phyloP scores from a whole-genome alignment of 2,797 vertebrate species.

The Tenualosa ilisha region DNA sequence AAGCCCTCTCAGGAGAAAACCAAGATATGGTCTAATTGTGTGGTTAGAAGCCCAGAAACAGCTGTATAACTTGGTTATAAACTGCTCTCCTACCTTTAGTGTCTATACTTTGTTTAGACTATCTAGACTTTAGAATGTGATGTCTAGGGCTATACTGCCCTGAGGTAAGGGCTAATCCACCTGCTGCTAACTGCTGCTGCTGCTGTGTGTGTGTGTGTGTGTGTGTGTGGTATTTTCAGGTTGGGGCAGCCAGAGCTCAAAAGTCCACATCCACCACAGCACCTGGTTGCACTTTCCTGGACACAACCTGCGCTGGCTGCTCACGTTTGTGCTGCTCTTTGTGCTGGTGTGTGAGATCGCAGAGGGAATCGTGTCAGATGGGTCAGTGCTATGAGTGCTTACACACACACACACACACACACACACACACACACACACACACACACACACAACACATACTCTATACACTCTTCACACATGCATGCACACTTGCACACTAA shows the following conservation, averaged over 20 bases:
- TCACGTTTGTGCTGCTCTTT: slow-evolving; percentile 83
- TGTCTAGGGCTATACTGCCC: background rate
- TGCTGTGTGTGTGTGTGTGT: background rate
- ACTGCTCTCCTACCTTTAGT: background rate
- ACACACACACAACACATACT: background rate
- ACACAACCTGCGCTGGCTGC: slow-evolving; percentile 85
- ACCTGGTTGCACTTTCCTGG: slow-evolving; percentile 89
- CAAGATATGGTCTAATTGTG: background rate
- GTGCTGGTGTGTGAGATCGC: slow-evolving; percentile 86
- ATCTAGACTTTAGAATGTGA: background rate
- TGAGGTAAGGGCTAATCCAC: background rate
- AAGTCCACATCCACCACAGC: slow-evolving; percentile 88
- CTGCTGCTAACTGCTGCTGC: too few relatives aligned
- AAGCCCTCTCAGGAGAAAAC: background rate
- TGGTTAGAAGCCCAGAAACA: background rate
- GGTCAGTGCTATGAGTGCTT: slow-evolving; percentile 66
- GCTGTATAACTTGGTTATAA: background rate
- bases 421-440: background rate
- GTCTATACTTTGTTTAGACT: too few relatives aligned
- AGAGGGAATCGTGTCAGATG: slow-evolving; percentile 85
- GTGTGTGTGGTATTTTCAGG: slow-evolving; percentile 61
- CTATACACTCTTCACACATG: background rate
- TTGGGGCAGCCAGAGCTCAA: slow-evolving; percentile 89
- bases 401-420: background rate
- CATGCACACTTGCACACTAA: background rate